Evolutionary conservation across 2,797 vertebrate species (phyloP), one percentile per base, ranked within the genome.

Genomic region (Pseudotriccus pelzelni): DNA sequence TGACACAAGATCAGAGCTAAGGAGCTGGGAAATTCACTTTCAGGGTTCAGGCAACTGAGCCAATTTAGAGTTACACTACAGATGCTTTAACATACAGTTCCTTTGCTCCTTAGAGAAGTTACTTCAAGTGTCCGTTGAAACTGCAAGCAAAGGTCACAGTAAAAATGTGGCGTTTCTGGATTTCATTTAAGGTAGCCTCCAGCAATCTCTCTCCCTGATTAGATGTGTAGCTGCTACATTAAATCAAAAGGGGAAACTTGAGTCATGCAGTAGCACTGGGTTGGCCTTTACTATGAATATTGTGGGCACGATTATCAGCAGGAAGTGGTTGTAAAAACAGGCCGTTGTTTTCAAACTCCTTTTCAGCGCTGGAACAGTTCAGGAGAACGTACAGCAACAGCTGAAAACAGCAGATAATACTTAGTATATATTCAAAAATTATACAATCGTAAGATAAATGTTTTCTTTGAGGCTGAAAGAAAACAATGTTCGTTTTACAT

Each of bases 281-380:
- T 32, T 97, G 94, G 96, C 89, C 86, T 91, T 88, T 56, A 91
- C 84, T 56, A 47, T 52, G 87, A 95, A 92, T 88, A 86, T 43
- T 93, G 95, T 90, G 94, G 92, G 84, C 93, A 78, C 34, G 58
- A 84, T 95, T 96, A 96, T 94, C 96, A 92, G 95, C 82, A 92
- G 97, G 96, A 97, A 96, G 85, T 89, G 90, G 95, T 96, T 97
- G 94, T 95, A 94, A 97, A 97, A 97, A 97, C 96, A 97, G 62
- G 52, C 90, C 3, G 83, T 94, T 97, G 92, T 96, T 94, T 94
- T 94, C 84, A 83, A 93, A 84, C 87, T 94, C 44, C 70, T 82
- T 73, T 79, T 92, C 82, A 70, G 80, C 77, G 87, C 37, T 79
- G 88, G 93, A 96, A 91, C 93, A 79, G 95, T 86, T 90, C 75